A percentile compares a stretch with the other conserved stretches of the same genome.
These are phyloP conservation scores for Campylomormyrus tamandua DNA, from an alignment of 2,113 vertebrate species.

Conservation along the genomic window DNA sequence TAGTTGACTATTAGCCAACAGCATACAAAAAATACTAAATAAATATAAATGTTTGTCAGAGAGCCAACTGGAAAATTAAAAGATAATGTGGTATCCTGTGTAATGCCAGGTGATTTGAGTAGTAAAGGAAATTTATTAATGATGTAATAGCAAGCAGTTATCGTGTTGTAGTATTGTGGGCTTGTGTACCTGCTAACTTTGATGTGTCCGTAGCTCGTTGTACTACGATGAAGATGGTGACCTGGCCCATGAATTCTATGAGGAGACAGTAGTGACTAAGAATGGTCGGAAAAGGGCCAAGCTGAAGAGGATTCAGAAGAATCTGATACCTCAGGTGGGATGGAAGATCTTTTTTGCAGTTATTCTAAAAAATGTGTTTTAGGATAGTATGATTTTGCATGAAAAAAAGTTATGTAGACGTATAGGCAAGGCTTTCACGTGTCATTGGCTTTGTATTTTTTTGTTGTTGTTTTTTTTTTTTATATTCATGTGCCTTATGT, in stretches of 20 bases:
- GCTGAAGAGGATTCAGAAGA: slow-evolving; percentile 90
- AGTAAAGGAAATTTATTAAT: not conserved
- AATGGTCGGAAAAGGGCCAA: slow-evolving; percentile 92
- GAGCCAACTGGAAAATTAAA: not conserved
- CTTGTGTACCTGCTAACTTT: not conserved
- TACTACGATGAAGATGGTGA: slow-evolving; percentile 96
- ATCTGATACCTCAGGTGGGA: slow-evolving; percentile 92
- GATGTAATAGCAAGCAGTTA: not conserved
- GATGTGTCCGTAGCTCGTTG: slow-evolving; percentile 69
- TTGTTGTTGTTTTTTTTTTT: not conserved
- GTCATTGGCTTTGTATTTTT: not conserved
- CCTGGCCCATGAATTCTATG: slow-evolving; percentile 95
- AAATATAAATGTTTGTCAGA: not conserved
- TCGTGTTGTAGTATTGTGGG: not conserved
- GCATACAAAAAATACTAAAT: not conserved
- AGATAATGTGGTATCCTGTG: not conserved
- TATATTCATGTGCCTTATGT: not conserved
- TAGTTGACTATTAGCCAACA: not conserved
- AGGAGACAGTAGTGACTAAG: slow-evolving; percentile 93
- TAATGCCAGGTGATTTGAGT: not conserved
- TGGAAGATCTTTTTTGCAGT: not conserved
- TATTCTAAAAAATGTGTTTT: not conserved
- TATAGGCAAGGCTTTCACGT: not conserved
- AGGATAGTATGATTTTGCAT: not conserved
- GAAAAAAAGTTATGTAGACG: not conserved